phyloP scores from a whole-genome alignment of 2,113 vertebrate genomes.

The Platanista minor region DNA sequence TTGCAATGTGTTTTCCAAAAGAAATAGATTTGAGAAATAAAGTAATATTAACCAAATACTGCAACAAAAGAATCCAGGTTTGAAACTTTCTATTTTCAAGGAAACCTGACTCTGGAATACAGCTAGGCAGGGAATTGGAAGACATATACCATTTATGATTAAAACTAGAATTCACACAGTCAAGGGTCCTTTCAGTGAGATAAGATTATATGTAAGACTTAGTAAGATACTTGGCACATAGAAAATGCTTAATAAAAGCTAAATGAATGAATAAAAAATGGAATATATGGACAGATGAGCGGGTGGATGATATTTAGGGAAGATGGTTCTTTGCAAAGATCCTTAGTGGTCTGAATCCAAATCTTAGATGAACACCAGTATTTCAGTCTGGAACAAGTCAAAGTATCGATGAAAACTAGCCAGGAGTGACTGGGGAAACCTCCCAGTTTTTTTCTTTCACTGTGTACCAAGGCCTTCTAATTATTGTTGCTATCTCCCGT shows the following conservation, averaged over 20 bases:
- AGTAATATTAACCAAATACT: neutral
- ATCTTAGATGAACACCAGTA: neutral
- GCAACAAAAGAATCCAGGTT: neutral
- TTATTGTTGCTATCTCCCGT: conserved; percentile 60
- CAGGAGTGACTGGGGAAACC: conserved; percentile 1
- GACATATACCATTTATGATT: neutral
- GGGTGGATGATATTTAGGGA: neutral
- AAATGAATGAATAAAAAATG: neutral
- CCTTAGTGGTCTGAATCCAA: conserved; percentile 57
- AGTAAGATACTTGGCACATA: too few species aligned
- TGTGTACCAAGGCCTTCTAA: conserved; percentile 69
- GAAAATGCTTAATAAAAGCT: neutral
- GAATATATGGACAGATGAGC: neutral
- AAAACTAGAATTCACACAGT: neutral
- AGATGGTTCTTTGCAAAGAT: neutral
- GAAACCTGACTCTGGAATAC: neutral
- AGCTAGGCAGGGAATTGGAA: neutral
- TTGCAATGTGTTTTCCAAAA: neutral
- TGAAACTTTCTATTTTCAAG: neutral
- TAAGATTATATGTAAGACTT: neutral
- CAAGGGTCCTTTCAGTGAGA: neutral
- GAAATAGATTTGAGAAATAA: neutral
- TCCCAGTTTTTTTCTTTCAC: conserved; percentile 14
- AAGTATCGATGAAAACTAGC: neutral
- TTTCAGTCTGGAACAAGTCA: neutral